Conservation (phyloP, 2,888 invertebrate species). For the Xylophagus ater region DNA sequence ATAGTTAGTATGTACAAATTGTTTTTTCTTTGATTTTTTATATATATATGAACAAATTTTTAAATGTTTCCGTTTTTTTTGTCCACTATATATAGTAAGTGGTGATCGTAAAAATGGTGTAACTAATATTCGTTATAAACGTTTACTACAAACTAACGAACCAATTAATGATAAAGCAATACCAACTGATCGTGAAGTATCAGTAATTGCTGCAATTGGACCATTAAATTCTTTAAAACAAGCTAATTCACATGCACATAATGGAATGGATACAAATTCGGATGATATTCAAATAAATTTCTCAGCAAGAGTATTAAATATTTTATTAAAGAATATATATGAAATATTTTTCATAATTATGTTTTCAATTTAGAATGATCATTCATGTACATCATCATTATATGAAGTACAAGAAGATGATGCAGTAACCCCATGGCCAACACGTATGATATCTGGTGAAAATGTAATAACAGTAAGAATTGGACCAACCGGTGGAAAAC, state of each 20-base stretch:
- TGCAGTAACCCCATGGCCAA: slow-evolving; percentile 57
- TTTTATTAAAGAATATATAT: not conserved
- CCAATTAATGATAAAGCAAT: slow-evolving; percentile 59
- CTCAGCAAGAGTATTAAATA: slow-evolving; percentile 42
- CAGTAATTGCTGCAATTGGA: slow-evolving; percentile 81
- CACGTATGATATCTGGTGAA: slow-evolving; percentile 50
- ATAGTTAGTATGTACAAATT: slow-evolving; percentile 41
- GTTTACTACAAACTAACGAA: slow-evolving; percentile 67
- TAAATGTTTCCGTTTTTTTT: too few relatives aligned
- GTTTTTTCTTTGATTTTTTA: slow-evolving; percentile 1
- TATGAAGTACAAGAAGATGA: slow-evolving; percentile 48
- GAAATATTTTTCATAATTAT: slow-evolving; percentile 1
- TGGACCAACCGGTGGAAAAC: slow-evolving; percentile 71
- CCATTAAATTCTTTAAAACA: slow-evolving; percentile 67
- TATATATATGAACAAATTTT: too few relatives aligned
- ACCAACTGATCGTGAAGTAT: slow-evolving; percentile 54
- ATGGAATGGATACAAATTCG: slow-evolving; percentile 32
- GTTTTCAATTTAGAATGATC: slow-evolving; percentile 56
- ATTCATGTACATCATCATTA: slow-evolving; percentile 59
- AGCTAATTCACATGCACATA: slow-evolving; percentile 67
- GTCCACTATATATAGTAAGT: too few relatives aligned
- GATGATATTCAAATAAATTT: slow-evolving; percentile 72
- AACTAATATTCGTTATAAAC: slow-evolving; percentile 66
- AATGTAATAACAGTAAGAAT: slow-evolving; percentile 60
- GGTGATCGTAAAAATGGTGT: slow-evolving; percentile 69